phyloP scores from a whole-genome alignment of 2,113 vertebrate genomes.

The Chionodraco myersi region DNA sequence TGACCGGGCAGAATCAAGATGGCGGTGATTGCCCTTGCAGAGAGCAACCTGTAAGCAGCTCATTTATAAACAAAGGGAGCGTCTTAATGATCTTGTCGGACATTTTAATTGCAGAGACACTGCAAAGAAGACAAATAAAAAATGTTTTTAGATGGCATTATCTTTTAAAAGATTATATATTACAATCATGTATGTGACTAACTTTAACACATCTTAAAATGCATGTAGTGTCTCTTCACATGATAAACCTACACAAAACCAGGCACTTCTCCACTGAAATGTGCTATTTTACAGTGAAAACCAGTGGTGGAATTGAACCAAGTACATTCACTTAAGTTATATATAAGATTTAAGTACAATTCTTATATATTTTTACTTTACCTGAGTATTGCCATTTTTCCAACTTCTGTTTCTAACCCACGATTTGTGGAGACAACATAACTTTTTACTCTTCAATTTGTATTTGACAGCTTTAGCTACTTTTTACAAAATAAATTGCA shows the following conservation, averaged over 20 bases:
- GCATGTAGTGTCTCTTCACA: neutral
- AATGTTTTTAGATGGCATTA: neutral
- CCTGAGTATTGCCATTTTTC: no score
- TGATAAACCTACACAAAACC: slow-evolving; percentile 2
- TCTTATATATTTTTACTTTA: no score
- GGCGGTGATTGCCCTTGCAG: slow-evolving; percentile 40
- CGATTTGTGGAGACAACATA: no score
- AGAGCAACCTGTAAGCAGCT: slow-evolving; percentile 16
- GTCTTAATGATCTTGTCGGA: neutral
- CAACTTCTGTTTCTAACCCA: no score
- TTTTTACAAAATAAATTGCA: no score
- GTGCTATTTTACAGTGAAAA: neutral
- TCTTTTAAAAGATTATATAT: neutral
- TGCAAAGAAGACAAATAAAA: neutral
- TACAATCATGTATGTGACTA: neutral
- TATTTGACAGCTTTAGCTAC: no score
- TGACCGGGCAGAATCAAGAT: slow-evolving; percentile 17
- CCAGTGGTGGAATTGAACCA: neutral
- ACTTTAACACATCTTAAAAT: neutral
- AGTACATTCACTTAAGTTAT: no score
- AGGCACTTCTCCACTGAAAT: neutral
- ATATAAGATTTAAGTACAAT: no score
- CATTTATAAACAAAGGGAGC: neutral
- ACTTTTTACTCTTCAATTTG: no score
- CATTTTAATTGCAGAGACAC: neutral